Percentiles rank a stretch among this genome's conserved stretches.
Evolutionary conservation across 2,888 invertebrate genomes (phyloP).

Genomic region (Stenolophus ochropezus): DNA sequence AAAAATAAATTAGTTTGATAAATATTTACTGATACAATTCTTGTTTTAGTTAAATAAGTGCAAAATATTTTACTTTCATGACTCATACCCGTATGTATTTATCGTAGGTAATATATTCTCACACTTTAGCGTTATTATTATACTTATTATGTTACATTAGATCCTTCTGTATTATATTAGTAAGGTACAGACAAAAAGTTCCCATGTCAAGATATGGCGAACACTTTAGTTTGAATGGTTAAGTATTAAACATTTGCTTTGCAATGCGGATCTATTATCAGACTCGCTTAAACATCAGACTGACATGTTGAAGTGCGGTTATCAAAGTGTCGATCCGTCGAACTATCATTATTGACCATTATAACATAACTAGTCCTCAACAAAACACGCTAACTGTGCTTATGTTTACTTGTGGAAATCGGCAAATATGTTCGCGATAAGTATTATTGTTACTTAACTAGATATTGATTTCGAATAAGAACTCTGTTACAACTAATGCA

Average conservation of each 20-base stretch:
- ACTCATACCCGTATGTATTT: background rate
- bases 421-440: background rate
- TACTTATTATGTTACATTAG: background rate
- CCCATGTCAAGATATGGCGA: background rate
- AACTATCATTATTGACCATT: slow-evolving; percentile 3
- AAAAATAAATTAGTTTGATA: background rate
- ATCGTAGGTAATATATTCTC: background rate
- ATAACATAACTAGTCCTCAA: slow-evolving; percentile 5
- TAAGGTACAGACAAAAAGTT: background rate
- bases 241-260: background rate
- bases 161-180: background rate
- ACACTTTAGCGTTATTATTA: background rate
- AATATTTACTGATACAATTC: background rate
- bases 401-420: background rate
- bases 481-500: too few relatives aligned
- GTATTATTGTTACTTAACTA: background rate
- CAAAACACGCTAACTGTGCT: background rate
- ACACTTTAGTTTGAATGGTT: background rate
- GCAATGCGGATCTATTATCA: background rate
- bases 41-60: background rate
- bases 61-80: background rate
- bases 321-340: slow-evolving; percentile 3
- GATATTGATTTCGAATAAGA: background rate
- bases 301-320: slow-evolving; percentile 11
- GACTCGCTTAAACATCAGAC: background rate